phyloP scores from a whole-genome alignment of 2,113 vertebrate genomes.

The Hyperoodon ampullatus region DNA sequence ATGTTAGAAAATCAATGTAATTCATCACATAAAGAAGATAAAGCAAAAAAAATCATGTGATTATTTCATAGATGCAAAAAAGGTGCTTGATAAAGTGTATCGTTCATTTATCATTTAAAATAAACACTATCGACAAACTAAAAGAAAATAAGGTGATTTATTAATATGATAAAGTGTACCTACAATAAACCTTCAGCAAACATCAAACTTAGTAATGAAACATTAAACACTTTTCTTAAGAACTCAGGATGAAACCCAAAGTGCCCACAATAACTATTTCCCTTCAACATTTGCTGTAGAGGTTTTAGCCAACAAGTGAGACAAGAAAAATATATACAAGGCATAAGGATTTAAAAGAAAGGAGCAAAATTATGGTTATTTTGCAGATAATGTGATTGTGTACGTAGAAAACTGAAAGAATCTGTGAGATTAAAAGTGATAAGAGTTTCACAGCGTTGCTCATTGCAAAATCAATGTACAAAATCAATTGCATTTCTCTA shows the following conservation, averaged over 20 bases:
- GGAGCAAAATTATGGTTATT: neutral
- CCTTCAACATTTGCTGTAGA: neutral
- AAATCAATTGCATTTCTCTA: neutral
- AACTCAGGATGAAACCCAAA: neutral
- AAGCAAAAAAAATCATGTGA: neutral
- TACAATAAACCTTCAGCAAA: neutral
- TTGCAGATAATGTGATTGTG: neutral
- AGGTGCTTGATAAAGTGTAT: neutral
- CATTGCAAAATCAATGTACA: neutral
- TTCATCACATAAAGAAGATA: neutral
- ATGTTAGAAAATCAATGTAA: neutral
- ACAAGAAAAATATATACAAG: neutral
- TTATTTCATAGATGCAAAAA: neutral
- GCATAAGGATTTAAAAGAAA: neutral
- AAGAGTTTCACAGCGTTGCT: neutral
- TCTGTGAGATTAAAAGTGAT: neutral
- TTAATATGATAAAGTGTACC: neutral
- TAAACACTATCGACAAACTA: neutral
- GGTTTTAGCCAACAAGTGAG: neutral
- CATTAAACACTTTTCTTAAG: neutral
- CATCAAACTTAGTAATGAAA: neutral
- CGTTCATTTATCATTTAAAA: neutral
- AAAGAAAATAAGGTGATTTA: neutral
- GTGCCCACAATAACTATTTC: neutral
- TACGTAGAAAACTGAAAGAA: neutral